A percentile compares a stretch with the other conserved stretches of the same genome.
phyloP scores from a whole-genome alignment of 2,888 invertebrate species.

The Philereme vetulata region DNA sequence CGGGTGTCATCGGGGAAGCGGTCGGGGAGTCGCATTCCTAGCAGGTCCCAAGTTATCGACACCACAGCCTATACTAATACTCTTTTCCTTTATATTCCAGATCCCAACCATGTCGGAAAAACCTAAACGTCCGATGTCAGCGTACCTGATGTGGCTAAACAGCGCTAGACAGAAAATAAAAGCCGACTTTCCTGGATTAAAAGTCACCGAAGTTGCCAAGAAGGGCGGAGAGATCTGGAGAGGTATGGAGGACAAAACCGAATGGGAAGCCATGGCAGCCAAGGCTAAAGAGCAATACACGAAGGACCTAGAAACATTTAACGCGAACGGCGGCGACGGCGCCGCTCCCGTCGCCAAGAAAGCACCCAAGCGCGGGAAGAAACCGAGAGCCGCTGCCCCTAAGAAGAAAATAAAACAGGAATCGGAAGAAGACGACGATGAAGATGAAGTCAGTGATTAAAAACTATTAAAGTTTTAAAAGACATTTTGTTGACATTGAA shows the following conservation, averaged over 20 bases:
- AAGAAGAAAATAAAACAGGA: constrained; percentile 70
- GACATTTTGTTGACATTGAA: constrained; percentile 14
- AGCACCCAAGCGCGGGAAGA: constrained; percentile 73
- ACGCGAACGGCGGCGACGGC: constrained; percentile 85
- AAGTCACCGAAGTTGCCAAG: constrained; percentile 66
- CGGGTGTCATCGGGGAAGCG: no score
- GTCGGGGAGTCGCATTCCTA: no score
- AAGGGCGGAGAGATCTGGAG: constrained; percentile 95
- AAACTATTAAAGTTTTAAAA: constrained; percentile 4
- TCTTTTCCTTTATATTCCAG: constrained; percentile 11
- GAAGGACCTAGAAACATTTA: constrained; percentile 91
- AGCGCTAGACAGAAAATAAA: constrained; percentile 92
- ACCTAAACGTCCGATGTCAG: constrained; percentile 94
- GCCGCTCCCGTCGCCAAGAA: constrained; percentile 62
- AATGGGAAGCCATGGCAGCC: constrained; percentile 93
- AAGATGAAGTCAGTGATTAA: constrained; percentile 69
- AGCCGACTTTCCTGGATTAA: constrained; percentile 91
- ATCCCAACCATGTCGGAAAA: constrained; percentile 85
- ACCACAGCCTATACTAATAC: no score
- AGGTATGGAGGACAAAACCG: constrained; percentile 91
- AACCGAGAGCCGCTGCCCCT: constrained; percentile 46
- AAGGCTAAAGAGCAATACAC: constrained; percentile 92
- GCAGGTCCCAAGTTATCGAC: no score
- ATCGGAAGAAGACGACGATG: constrained; percentile 78
- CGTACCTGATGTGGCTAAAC: constrained; percentile 95